Conservation (phyloP, 1,140 invertebrate species). For the Bombus impatiens region DNA sequence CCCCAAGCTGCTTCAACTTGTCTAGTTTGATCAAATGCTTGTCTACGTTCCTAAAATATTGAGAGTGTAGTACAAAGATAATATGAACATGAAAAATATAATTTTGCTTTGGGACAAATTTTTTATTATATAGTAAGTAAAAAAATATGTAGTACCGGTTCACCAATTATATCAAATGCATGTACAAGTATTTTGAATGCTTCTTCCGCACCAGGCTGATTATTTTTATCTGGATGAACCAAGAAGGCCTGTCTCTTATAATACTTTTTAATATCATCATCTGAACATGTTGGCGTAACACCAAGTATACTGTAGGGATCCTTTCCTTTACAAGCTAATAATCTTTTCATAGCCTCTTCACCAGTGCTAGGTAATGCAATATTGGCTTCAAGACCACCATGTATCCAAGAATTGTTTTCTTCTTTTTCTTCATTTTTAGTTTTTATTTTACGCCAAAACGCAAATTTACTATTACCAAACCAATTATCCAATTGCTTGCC, state of each 20-base stretch:
- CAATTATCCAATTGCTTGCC: conserved; percentile 84
- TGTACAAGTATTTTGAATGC: conserved; percentile 97
- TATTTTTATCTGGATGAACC: conserved; percentile 98
- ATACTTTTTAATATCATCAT: conserved; percentile 97
- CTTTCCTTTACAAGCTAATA: conserved; percentile 96
- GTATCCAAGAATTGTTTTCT: conserved; percentile 77
- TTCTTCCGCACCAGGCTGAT: conserved; percentile 96
- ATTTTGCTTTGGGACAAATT: conserved; percentile 5
- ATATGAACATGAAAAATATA: neutral
- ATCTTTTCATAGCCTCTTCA: conserved; percentile 96
- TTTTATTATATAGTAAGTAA: conserved; percentile 25
- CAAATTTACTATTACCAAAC: conserved; percentile 84
- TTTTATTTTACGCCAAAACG: conserved; percentile 85
- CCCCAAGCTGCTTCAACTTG: conserved; percentile 92
- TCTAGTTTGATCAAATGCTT: conserved; percentile 90
- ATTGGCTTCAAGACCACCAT: conserved; percentile 88
- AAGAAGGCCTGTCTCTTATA: conserved; percentile 96
- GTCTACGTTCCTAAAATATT: conserved; percentile 87
- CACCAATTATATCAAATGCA: conserved; percentile 96
- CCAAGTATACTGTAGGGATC: conserved; percentile 97
- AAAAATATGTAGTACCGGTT: conserved; percentile 86
- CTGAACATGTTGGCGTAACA: conserved; percentile 91
- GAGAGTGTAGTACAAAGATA: neutral
- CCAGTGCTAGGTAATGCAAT: conserved; percentile 93
- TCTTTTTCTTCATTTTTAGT: conserved; percentile 82